These are phyloP conservation scores for Recurvirostra avosetta DNA, from an alignment of 2,113 vertebrate species.

Conservation along the genomic window DNA sequence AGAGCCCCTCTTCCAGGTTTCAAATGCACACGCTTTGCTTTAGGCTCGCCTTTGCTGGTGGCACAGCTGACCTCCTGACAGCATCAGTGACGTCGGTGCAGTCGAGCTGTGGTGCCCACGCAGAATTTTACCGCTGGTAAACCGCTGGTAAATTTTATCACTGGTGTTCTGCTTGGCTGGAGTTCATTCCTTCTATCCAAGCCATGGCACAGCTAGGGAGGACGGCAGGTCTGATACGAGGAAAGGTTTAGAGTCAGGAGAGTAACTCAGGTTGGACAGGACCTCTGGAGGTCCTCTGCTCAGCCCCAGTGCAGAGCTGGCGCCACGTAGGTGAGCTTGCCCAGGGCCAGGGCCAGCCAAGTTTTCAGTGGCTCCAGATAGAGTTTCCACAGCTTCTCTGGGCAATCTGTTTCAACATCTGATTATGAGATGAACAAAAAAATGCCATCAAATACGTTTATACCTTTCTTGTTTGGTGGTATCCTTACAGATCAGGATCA, in stretches of 20 bases:
- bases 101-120: background rate
- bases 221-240: fast-evolving
- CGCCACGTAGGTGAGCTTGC: fast-evolving
- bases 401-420: background rate
- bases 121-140: background rate
- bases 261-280: background rate
- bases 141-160: background rate
- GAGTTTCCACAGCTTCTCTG: background rate
- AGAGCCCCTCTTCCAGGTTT: background rate
- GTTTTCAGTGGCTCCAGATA: background rate
- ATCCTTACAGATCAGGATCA: background rate
- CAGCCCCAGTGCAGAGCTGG: background rate
- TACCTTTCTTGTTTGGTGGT: background rate
- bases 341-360: background rate
- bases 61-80: background rate
- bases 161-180: background rate
- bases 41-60: background rate
- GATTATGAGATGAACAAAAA: background rate
- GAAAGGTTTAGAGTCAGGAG: background rate
- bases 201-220: background rate
- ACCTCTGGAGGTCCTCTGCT: background rate
- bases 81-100: background rate
- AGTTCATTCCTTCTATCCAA: background rate
- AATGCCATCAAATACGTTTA: background rate
- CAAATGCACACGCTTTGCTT: background rate